Evolutionary conservation across 2,113 vertebrate species (phyloP).

Genomic region (Lichenostomus cassidix): DNA sequence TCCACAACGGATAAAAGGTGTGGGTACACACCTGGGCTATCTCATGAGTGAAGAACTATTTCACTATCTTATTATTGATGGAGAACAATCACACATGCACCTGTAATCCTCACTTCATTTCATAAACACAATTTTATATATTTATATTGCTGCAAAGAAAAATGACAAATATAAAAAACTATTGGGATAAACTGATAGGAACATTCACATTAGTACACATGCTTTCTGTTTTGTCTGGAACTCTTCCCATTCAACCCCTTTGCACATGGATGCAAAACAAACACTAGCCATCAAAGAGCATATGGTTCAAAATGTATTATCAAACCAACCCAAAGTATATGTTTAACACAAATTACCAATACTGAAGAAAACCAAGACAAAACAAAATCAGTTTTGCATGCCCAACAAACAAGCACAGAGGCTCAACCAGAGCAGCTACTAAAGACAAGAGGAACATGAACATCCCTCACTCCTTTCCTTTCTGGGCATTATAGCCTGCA

Average conservation of each 20-base stretch:
- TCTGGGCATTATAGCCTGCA: background rate
- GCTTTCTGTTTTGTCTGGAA: background rate
- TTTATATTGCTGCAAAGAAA: background rate
- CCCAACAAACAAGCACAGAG: background rate
- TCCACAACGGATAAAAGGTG: background rate
- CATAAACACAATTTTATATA: background rate
- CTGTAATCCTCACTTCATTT: background rate
- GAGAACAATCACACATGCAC: background rate
- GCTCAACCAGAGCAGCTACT: background rate
- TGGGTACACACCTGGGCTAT: background rate
- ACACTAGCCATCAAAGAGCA: background rate
- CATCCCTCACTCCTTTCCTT: background rate
- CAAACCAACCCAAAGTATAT: background rate
- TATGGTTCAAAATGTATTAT: background rate
- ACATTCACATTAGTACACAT: background rate
- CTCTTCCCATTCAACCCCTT: background rate
- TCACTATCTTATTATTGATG: background rate
- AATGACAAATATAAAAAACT: background rate
- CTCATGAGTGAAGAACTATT: background rate
- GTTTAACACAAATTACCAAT: background rate
- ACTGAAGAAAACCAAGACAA: background rate
- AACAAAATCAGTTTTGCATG: background rate
- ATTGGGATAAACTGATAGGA: background rate
- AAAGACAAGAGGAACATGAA: background rate
- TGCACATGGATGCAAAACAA: background rate